These are phyloP conservation scores for Chelon auratus DNA, from an alignment of 2,797 vertebrate species.

Conservation along the genomic window DNA sequence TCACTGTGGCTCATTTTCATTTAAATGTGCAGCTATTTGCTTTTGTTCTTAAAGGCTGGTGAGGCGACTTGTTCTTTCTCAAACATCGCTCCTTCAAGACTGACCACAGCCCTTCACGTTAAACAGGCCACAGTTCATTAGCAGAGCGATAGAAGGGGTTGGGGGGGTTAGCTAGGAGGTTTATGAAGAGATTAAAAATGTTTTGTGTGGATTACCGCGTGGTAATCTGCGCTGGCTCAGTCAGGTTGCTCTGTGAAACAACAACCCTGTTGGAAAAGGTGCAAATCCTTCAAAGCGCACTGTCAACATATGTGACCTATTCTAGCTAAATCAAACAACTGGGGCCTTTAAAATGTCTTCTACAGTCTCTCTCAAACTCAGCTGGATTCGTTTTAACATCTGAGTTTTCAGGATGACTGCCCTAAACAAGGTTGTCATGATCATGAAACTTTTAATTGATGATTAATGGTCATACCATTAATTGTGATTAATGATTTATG, in stretches of 20 bases:
- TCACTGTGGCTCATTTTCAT: not conserved
- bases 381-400: not conserved
- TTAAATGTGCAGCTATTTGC: conserved; percentile 4
- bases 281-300: conserved; percentile 34
- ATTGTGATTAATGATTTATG: too few species aligned
- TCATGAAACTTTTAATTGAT: too few species aligned
- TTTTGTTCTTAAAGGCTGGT: conserved; percentile 12
- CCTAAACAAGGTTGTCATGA: not conserved
- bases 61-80: conserved; percentile 6
- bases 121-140: conserved; percentile 14
- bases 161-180: conserved; percentile 27
- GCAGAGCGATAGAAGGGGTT: not conserved
- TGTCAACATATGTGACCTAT: conserved; percentile 15
- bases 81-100: conserved; percentile 19
- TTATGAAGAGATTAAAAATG: conserved; percentile 78
- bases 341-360: not conserved
- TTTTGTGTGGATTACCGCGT: conserved; percentile 75
- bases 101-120: not conserved
- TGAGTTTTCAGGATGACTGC: conserved; percentile 16
- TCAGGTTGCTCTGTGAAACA: conserved; percentile 62
- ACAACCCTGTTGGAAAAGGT: conserved; percentile 47
- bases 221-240: conserved; percentile 75
- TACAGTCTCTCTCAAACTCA: not conserved
- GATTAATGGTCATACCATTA: too few species aligned
- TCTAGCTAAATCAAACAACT: not conserved